Evolutionary conservation across 1,140 invertebrate species (phyloP).

Genomic region (Dendrolimus kikuchii): DNA sequence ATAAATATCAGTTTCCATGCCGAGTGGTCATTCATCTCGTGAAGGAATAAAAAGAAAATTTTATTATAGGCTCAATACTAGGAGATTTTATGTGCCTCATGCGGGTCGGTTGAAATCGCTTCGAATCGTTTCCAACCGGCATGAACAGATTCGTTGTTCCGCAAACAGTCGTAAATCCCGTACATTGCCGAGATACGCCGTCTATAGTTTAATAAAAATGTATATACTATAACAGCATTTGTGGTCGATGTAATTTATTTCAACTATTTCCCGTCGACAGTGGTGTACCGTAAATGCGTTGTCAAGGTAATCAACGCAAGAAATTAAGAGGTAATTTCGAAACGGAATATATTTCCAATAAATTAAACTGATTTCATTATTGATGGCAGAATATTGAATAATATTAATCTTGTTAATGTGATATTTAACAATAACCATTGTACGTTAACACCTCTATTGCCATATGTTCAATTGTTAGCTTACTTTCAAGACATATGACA

Average conservation of each 20-base stretch:
- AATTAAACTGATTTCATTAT: too few relatives aligned
- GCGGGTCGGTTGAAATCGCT: slow-evolving; percentile 23
- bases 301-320: too few relatives aligned
- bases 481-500: too few relatives aligned
- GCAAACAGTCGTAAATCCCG: slow-evolving; percentile 57
- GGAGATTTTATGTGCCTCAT: slow-evolving; percentile 35
- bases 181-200: slow-evolving; percentile 38
- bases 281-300: neutral
- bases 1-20: neutral
- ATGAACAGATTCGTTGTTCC: slow-evolving; percentile 41
- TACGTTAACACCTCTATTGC: too few relatives aligned
- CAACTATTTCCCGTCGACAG: slow-evolving; percentile 10
- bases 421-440: too few relatives aligned
- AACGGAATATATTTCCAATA: too few relatives aligned
- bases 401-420: too few relatives aligned
- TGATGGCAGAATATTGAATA: too few relatives aligned
- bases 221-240: slow-evolving; percentile 30
- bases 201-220: slow-evolving; percentile 52
- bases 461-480: too few relatives aligned
- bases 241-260: slow-evolving; percentile 42
- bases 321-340: too few relatives aligned
- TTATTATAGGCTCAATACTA: slow-evolving; percentile 24
- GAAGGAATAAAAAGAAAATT: slow-evolving; percentile 27
- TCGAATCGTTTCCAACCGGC: slow-evolving; percentile 10
- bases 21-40: slow-evolving; percentile 13